Base-by-base conservation (phyloP, 2,888 invertebrate genomes). In the Cremastinae sp. region DNA sequence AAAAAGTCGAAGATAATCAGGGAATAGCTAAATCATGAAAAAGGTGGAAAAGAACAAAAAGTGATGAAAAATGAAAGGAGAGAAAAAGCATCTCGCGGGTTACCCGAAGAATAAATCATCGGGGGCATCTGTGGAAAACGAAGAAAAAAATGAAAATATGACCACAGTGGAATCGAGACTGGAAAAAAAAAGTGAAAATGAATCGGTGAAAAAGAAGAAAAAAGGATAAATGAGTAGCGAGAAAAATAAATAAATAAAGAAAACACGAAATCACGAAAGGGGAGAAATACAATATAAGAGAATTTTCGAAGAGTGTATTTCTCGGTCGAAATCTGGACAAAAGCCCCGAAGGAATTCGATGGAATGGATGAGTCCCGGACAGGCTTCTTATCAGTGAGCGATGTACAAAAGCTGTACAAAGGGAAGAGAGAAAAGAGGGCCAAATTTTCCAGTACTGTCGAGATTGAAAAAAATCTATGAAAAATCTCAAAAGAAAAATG, bases 281-380 rank as follows among this genome's bases (percentile, higher is more conserved):
- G 14, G 45, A 14, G n/a, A 12, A 14, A 45, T n/a, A 45, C 9
- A 41, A 41, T 45, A 45, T 45, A 28, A 28, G 12, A 12, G 12
- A 45, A 45, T 45, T n/a, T 12, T 5, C 2, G 2, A 5, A 28
- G 5, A 28, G 9, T 9, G 41, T 18, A 39, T 39, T 39, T 41
- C 39, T 16, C n/a, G 20, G 18, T 53, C 53, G 43, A 43, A 55
- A 55, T 55, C 65, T 66, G 2, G 28, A 28, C 28, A 28, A 28
- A 28, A 28, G 28, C 43, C 28, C n/a, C 28, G n/a, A 9, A 16
- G 55, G 43, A 66, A 43, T 66, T 66, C 18, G 35, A 45, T 45
- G 53, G 55, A 55, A 66, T 55, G 12, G 16, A 12, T 18, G 16
- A 35, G 43, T 43, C 18, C 14, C 65, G 55, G 43, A 66, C 45